Base-by-base conservation (phyloP, 2,888 invertebrate species). In the Serripes groenlandicus region DNA sequence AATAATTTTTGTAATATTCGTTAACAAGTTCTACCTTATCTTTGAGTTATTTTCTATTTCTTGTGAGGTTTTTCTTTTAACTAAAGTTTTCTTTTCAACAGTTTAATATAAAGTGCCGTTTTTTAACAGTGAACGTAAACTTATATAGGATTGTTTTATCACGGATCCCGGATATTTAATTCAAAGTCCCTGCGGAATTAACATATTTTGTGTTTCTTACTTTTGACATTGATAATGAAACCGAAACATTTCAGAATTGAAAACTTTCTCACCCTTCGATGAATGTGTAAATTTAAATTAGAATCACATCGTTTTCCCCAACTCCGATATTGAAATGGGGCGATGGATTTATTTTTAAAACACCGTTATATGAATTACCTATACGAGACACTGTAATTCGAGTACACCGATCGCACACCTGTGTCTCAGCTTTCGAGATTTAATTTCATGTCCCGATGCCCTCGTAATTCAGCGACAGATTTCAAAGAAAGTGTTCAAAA, bases 291-390 rank as follows among this genome's bases (percentile, higher is more conserved):
- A 66, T 66, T 66, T 66, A 66, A 66, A 66, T 66, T 66, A 66
- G 66, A 42, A 66, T 35, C 66, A 23, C 42, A 42, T 66, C 66
- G 42, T 23, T 42, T 26, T 37, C 28, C 42, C 34, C 26, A 66
- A 42, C 34, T 37, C 42, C 66, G 37, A 66, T 42, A 66, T 66
- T 66, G 66, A 66, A 66, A 66, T 42, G 26, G 37, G 26, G 26
- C n/a, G 66, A 42, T 28, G 66, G 66, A 66, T 66, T 56, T 66
- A 66, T 37, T 66, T 34, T 62, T 30, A 62, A 71, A 71, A 35
- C 72, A 28, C 80, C 84, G 84, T 80, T 84, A 84, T 80, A 75
- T 78, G 84, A 84, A 81, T 75, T 84, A 84, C 84, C 77, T 84
- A 84, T 84, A 80, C 71, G 70, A 56, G 62, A 54, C 52, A 58